These are phyloP conservation scores for Habrosyne pyritoides DNA, from an alignment of 2,888 invertebrate species.

Conservation along the genomic window DNA sequence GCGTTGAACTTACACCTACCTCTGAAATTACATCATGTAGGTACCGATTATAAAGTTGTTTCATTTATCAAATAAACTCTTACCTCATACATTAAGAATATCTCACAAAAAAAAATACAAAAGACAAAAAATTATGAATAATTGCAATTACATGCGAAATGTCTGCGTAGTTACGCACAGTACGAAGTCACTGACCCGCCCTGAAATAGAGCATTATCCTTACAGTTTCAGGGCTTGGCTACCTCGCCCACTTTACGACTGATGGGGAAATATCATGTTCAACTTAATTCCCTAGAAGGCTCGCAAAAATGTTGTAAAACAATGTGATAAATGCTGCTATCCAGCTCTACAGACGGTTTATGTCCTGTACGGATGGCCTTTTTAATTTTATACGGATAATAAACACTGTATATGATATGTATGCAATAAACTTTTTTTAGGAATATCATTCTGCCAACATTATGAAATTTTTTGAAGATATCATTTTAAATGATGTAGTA, in stretches of 20 bases:
- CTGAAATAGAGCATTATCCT: slow-evolving; percentile 46
- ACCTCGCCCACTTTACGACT: slow-evolving; percentile 61
- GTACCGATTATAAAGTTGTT: too few relatives aligned
- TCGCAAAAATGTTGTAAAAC: slow-evolving; percentile 41
- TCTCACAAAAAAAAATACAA: slow-evolving; percentile 3
- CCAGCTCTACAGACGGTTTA: slow-evolving; percentile 6
- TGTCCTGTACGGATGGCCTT: neutral
- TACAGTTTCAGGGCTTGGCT: slow-evolving; percentile 52
- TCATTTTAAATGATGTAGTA: too few relatives aligned
- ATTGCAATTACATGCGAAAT: slow-evolving; percentile 38
- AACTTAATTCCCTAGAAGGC: slow-evolving; percentile 44
- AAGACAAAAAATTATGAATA: neutral
- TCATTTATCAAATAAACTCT: too few relatives aligned
- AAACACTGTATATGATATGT: neutral
- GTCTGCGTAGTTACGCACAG: slow-evolving; percentile 19
- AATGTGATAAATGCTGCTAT: slow-evolving; percentile 36
- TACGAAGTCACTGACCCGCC: slow-evolving; percentile 49
- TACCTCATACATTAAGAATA: neutral
- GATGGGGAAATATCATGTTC: slow-evolving; percentile 60
- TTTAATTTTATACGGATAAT: neutral
- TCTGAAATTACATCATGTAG: too few relatives aligned
- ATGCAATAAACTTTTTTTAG: neutral
- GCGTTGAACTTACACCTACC: too few relatives aligned
- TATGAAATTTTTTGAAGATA: too few relatives aligned
- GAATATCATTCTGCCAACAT: neutral